Evolutionary conservation across 1,140 invertebrate genomes (phyloP).

Genomic region (Calephelis virginiensis): DNA sequence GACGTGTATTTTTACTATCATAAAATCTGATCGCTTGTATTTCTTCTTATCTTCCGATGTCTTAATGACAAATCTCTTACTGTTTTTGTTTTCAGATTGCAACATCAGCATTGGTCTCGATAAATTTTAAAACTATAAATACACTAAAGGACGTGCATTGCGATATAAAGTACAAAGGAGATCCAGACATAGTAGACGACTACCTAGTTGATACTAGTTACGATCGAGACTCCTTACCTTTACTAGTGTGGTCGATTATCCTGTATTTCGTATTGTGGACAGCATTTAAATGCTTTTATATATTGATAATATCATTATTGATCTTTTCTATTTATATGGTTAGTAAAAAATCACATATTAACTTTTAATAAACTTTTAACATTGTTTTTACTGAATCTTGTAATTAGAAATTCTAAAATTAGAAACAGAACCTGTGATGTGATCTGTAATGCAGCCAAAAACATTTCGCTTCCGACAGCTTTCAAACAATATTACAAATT

Average conservation of each 20-base stretch:
- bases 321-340: neutral
- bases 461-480: too few species aligned
- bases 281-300: constrained; percentile 1
- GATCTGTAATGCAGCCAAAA: too few species aligned
- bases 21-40: too few species aligned
- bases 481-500: too few species aligned
- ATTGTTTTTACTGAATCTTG: too few species aligned
- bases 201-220: neutral
- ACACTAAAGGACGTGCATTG: neutral
- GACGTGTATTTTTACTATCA: too few species aligned
- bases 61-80: too few species aligned
- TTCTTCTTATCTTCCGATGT: too few species aligned
- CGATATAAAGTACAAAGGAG: neutral
- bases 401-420: too few species aligned
- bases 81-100: neutral
- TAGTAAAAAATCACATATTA: too few species aligned
- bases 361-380: too few species aligned
- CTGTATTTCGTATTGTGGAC: neutral
- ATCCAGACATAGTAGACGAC: neutral
- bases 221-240: neutral
- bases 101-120: neutral
- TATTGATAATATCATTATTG: neutral
- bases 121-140: neutral
- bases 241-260: neutral
- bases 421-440: too few species aligned